These are phyloP conservation scores for Muricea muricata DNA, from an alignment of 92 coral and sea anemone species.

Conservation along the genomic window DNA sequence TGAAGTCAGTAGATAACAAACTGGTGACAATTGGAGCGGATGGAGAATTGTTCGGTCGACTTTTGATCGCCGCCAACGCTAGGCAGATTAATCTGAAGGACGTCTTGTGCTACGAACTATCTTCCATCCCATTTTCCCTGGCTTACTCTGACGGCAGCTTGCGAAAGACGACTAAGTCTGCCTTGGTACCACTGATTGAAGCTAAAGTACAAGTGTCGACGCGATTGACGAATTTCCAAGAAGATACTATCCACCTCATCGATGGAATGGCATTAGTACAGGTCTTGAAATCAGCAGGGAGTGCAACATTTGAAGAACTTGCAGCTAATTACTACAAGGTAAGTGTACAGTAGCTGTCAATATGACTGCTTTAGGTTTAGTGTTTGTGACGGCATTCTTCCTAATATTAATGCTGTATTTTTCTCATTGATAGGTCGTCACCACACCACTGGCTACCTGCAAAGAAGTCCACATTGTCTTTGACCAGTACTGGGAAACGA, in stretches of 20 bases:
- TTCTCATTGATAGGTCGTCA: too few relatives aligned
- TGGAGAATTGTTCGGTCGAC: constrained; percentile 40
- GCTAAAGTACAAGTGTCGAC: constrained; percentile 23
- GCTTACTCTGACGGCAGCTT: constrained; percentile 50
- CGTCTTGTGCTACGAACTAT: constrained; percentile 39
- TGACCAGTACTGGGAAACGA: constrained; percentile 59
- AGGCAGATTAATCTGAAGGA: constrained; percentile 49
- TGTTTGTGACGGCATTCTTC: too few relatives aligned
- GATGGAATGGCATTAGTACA: constrained; percentile 60
- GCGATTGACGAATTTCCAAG: constrained; percentile 24
- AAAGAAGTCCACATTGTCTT: constrained; percentile 57
- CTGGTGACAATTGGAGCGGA: constrained; percentile 45
- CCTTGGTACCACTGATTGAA: constrained; percentile 47
- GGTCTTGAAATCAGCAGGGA: constrained; percentile 52
- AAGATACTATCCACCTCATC: constrained; percentile 48
- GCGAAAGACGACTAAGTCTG: constrained; percentile 55
- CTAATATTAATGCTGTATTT: too few relatives aligned
- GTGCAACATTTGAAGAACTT: constrained; percentile 51
- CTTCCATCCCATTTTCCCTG: constrained; percentile 42
- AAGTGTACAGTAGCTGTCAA: too few relatives aligned
- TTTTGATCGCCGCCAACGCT: constrained; percentile 44
- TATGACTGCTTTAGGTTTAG: too few relatives aligned
- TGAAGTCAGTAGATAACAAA: constrained; percentile 32
- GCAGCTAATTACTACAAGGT: constrained; percentile 56
- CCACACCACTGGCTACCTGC: constrained; percentile 30